These are phyloP conservation scores for Oophaga sylvatica DNA, from an alignment of 2,797 vertebrate genomes.

Conservation along the genomic window DNA sequence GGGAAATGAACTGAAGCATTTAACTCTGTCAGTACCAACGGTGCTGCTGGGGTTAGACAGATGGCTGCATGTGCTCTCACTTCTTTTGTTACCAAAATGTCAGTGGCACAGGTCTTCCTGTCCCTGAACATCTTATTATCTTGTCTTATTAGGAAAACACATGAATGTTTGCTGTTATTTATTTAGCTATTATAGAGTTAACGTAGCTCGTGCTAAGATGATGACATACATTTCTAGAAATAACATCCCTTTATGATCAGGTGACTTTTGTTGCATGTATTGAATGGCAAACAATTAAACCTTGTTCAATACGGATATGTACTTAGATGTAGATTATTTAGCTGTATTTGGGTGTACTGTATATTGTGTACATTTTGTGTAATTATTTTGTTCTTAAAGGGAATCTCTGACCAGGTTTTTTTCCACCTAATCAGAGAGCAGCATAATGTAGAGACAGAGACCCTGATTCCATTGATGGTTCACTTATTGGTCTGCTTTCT, in stretches of 20 bases:
- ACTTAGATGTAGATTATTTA: too few relatives aligned
- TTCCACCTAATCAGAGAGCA: too few relatives aligned
- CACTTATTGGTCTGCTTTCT: too few relatives aligned
- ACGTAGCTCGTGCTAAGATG: background rate
- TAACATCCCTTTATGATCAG: background rate
- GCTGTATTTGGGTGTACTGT: too few relatives aligned
- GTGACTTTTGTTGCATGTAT: background rate
- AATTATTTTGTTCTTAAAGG: too few relatives aligned
- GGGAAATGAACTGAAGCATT: constrained; percentile 42
- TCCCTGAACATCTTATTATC: background rate
- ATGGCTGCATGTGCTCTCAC: constrained; percentile 22
- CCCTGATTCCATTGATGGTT: too few relatives aligned
- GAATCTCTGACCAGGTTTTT: too few relatives aligned
- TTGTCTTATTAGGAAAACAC: background rate
- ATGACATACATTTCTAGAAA: background rate
- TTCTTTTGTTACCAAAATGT: constrained; percentile 5
- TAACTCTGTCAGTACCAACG: constrained; percentile 35
- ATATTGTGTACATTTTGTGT: too few relatives aligned
- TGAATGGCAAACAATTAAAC: too few relatives aligned
- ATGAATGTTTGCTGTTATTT: background rate
- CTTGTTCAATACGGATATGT: too few relatives aligned
- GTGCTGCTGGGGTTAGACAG: constrained; percentile 10
- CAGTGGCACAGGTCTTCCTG: background rate
- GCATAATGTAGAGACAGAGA: too few relatives aligned
- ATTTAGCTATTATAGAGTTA: background rate